A percentile compares a stretch with the other conserved stretches of the same genome.
These are phyloP conservation scores for Cricetomys ansorgei DNA, from an alignment of 2,113 vertebrate species.

Conservation along the genomic window DNA sequence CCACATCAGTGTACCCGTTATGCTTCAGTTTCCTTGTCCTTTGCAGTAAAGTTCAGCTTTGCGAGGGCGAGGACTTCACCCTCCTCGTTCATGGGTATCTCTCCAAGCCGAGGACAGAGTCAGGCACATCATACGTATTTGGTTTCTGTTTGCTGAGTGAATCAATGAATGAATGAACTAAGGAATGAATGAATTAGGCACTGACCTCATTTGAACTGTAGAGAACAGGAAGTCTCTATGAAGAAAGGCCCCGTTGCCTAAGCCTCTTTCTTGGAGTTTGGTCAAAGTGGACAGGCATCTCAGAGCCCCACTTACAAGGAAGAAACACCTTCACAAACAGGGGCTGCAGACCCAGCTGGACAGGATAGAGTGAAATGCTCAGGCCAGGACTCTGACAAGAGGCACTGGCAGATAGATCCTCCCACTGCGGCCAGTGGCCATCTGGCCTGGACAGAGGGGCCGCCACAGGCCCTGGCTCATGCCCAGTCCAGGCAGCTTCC, in stretches of 20 bases:
- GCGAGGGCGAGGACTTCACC: neutral
- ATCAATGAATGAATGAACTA: neutral
- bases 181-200: neutral
- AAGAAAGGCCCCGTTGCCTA: neutral
- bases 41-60: neutral
- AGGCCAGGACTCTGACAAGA: neutral
- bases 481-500: constrained; percentile 37
- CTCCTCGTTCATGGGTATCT: neutral
- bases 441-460: constrained; percentile 78
- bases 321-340: neutral
- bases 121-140: neutral
- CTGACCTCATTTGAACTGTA: no score
- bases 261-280: neutral
- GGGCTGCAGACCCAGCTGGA: neutral
- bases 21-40: neutral
- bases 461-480: constrained; percentile 61
- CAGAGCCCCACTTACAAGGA: neutral
- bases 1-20: accelerated
- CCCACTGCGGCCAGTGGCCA: constrained; percentile 45
- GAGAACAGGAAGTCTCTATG: accelerated
- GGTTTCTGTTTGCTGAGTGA: neutral
- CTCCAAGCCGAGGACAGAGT: neutral
- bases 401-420: constrained; percentile 45
- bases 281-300: neutral
- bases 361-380: accelerated